These are phyloP conservation scores for Megalops atlanticus DNA, from an alignment of 2,113 vertebrate species.

Conservation along the genomic window DNA sequence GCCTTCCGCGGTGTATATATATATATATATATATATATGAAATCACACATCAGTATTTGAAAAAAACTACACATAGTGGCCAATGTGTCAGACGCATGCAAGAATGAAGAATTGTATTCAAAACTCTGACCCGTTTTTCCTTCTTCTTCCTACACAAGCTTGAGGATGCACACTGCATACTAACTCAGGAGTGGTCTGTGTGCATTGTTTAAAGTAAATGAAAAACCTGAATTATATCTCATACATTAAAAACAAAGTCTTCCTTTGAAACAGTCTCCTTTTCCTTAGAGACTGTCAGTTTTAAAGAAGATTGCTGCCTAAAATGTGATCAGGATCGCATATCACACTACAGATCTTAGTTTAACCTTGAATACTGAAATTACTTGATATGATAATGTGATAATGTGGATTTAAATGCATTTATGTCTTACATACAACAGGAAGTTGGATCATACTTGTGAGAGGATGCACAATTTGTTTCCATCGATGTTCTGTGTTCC, in stretches of 20 bases:
- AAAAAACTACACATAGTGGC: constrained; percentile 5
- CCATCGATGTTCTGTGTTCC: constrained; percentile 57
- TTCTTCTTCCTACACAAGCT: constrained; percentile 28
- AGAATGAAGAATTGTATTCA: constrained; percentile 41
- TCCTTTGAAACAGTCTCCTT: too few species aligned
- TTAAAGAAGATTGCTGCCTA: not conserved
- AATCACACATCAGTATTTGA: constrained; percentile 1
- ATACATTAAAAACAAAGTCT: not conserved
- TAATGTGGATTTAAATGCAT: constrained; percentile 10
- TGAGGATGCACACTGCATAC: constrained; percentile 7
- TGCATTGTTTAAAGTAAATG: not conserved
- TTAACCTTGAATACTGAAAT: constrained; percentile 17
- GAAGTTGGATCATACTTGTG: not conserved
- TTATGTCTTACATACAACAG: not conserved
- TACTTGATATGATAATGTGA: not conserved
- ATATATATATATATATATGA: too few species aligned
- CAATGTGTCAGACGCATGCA: constrained; percentile 28
- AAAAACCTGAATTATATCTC: not conserved
- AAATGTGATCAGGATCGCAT: constrained; percentile 5
- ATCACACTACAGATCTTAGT: not conserved
- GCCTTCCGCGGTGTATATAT: too few species aligned
- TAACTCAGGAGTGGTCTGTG: too few species aligned
- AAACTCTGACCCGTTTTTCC: constrained; percentile 37
- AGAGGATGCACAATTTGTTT: constrained; percentile 50
- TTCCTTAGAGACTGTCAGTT: not conserved